phyloP scores from a whole-genome alignment of 2,797 vertebrate genomes.

The Discoglossus pictus region DNA sequence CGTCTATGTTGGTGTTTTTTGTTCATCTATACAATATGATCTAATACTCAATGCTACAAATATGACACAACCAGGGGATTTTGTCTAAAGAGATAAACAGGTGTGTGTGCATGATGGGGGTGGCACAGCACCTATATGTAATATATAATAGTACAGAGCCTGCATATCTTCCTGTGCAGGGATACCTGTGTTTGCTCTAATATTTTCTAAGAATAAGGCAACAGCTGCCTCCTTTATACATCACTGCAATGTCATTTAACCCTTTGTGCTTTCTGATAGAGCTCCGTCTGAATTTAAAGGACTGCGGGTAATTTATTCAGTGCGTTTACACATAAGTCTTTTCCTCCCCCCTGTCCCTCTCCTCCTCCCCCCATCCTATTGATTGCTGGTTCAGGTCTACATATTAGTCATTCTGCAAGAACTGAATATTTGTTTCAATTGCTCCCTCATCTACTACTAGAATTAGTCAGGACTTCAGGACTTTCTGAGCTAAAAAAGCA shows the following conservation, averaged over 20 bases:
- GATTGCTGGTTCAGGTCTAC: slow-evolving; percentile 8
- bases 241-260: slow-evolving; percentile 12
- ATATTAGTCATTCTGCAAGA: slow-evolving; percentile 9
- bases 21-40: no score
- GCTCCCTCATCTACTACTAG: slow-evolving; percentile 1
- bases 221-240: slow-evolving; percentile 25
- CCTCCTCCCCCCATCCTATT: background rate
- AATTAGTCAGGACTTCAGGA: slow-evolving; percentile 9
- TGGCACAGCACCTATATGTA: no score
- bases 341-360: no score
- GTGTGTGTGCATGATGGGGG: no score
- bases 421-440: background rate
- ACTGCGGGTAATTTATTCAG: background rate
- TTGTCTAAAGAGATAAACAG: no score
- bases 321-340: no score
- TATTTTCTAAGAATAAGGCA: no score
- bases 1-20: no score
- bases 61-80: no score
- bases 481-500: background rate
- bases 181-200: slow-evolving; percentile 5
- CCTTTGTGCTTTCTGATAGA: background rate
- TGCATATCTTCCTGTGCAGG: slow-evolving; percentile 1
- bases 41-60: no score
- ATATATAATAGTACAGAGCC: no score
- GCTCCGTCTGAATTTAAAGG: background rate